These are phyloP conservation scores for Panthera uncia DNA, from an alignment of 2,113 vertebrate species.

Conservation along the genomic window DNA sequence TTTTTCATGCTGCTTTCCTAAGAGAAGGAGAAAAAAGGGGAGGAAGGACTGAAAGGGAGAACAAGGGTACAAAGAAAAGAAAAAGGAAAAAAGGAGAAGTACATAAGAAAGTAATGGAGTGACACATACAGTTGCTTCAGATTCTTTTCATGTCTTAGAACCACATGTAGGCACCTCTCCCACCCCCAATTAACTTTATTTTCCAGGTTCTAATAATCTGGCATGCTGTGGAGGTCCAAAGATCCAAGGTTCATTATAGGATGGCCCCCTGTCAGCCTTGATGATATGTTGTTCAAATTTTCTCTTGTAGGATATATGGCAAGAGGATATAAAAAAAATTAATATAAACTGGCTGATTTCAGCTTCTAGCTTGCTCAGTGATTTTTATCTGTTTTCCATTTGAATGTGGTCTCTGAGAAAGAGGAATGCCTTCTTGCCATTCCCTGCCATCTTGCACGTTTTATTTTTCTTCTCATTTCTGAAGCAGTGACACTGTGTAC, in stretches of 20 bases:
- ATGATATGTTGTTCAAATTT: not conserved
- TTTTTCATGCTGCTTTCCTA: not conserved
- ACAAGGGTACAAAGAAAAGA: not conserved
- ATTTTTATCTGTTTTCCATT: not conserved
- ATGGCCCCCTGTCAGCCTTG: not conserved
- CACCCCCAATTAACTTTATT: not conserved
- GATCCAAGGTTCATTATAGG: not conserved
- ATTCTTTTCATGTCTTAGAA: not conserved
- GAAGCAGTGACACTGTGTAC: constrained; percentile 73
- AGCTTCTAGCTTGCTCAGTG: not conserved
- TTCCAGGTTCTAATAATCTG: constrained; percentile 8
- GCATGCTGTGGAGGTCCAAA: not conserved
- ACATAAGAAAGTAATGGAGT: not conserved
- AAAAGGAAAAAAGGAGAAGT: not conserved
- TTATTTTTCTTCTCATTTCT: constrained; percentile 69
- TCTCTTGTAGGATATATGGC: not conserved
- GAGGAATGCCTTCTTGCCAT: constrained; percentile 33
- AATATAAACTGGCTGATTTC: not conserved
- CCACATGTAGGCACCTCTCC: not conserved
- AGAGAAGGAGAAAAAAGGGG: not conserved
- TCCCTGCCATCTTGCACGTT: constrained; percentile 51
- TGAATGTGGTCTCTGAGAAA: constrained; percentile 1
- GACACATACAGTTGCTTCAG: not conserved
- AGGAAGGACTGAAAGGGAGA: not conserved
- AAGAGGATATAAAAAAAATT: not conserved